Conservation (phyloP, 2,113 vertebrate genomes). For the Motacilla alba region DNA sequence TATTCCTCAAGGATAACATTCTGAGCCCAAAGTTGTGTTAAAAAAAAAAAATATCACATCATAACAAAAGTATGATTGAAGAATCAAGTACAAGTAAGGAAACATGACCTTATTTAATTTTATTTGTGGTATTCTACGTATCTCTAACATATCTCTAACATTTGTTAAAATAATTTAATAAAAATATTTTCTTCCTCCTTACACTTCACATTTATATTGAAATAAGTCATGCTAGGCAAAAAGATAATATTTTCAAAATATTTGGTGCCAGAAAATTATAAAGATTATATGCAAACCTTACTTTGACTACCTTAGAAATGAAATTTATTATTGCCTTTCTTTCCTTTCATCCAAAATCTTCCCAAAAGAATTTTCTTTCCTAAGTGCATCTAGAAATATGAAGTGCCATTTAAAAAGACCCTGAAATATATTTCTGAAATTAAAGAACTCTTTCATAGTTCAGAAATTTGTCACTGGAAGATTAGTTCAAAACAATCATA, state of each 20-base stretch:
- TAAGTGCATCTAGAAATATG: background rate
- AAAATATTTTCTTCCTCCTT: background rate
- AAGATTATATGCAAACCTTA: background rate
- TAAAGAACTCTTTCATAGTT: background rate
- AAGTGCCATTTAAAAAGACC: background rate
- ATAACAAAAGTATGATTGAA: background rate
- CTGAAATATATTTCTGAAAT: background rate
- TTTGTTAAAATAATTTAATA: background rate
- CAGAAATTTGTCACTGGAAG: background rate
- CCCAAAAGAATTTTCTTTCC: background rate
- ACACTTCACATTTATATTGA: background rate
- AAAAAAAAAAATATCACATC: background rate
- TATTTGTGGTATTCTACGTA: background rate
- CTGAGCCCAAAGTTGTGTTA: rapidly evolving
- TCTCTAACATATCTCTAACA: background rate
- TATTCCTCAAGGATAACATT: background rate
- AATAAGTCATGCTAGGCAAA: background rate
- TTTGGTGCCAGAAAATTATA: background rate
- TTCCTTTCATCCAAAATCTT: background rate
- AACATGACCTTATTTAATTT: background rate
- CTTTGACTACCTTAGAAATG: background rate
- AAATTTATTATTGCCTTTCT: background rate
- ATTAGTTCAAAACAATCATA: constrained; percentile 27
- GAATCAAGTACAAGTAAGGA: background rate
- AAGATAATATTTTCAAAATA: background rate